Base-by-base conservation (phyloP, 2,113 vertebrate genomes). In the Sarotherodon lohbergeri region DNA sequence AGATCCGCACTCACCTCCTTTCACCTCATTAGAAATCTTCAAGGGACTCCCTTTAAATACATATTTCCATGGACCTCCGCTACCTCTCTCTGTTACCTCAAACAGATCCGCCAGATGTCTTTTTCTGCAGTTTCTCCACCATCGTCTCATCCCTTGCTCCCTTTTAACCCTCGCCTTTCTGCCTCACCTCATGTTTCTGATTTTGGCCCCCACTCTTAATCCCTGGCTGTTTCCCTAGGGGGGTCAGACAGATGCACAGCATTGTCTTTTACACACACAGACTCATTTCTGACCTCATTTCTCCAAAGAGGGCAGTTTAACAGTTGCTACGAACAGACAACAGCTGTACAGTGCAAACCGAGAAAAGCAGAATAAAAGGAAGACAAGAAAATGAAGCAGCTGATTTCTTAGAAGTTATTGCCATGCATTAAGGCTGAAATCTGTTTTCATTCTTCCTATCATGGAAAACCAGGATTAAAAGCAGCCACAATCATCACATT, bases 171-270 rank as follows among this genome's bases (percentile, higher is more conserved):
- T 79, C 4, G 48, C 24, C 71, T 88, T 46, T 86, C 63, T 88
- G 81, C 68, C 59, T 90, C 90, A 81, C 88, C 92, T 91, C 86
- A 76, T 86, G 27, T 79, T 82, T 90, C 54, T 56, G 85, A 50
- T 90, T 81, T 87, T 68, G 39, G 43, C 43, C 32, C 50, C 57
- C n/a, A 19, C 84, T 83, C 73, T 76, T 80, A 3, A 34, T 17
- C 88, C 79, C 83, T 54, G n/a, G 48, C 83, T 7, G n/a, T 79
- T 66, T 94, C 93, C 93, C 92, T 29, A n/a, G 80, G 87, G 92
- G 89, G 90, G 81, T 86, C 59, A 83, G 90, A 88, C 93, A 95
- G 92, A 95, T 94, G 90, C 16, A 55, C 89, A 81, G 85, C 68
- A 55, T 66, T 56, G 68, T 91, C 57, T 52, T 81, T 24, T 9